Evolutionary conservation across 2,888 invertebrate species (phyloP), one percentile per base, ranked within the genome.

Genomic region (Syrphus vitripennis): DNA sequence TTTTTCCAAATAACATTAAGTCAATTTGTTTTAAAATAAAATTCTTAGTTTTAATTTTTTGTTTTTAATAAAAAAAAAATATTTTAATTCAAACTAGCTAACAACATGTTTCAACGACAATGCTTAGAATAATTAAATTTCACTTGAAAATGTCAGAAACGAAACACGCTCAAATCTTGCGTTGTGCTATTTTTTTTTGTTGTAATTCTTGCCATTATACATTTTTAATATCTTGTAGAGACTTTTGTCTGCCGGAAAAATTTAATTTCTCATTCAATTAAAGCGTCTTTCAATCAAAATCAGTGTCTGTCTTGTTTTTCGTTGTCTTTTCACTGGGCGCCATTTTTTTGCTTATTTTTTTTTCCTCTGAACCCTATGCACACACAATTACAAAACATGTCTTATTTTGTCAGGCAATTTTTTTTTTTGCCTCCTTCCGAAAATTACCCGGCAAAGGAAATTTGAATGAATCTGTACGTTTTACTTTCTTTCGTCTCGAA

Each of bases 261-360:
- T 24, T 48, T 48, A 48, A 48, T 37, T 61, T 24, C 21, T n/a
- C 24, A n/a, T 61, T 40, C 40, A 40, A 61, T 40, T 61, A 37
- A 61, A 40, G 21, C n/a, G 40, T 61, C 21, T 40, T 40, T 61
- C 61, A 61, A 61, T 61, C 61, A 61, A 61, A 61, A 61, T 61
- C 61, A 61, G 37, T 61, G 40, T 40, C 61, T 40, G 24, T 21
- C 19, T 37, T 21, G 50, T 40, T 5, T 24, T 7, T 1, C 45
- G 63, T 65, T 45, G n/a, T n/a, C n/a, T n/a, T 34, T 34, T 34
- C 21, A 7, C 26, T 26, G 53, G 37, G 53, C 37, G 53, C 55
- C 70, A 70, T 55, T 70, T 69, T 69, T 10, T 31, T 2, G n/a
- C 16, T 55, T 26, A 3, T 24, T 14, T 14, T 26, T 31, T 16